Evolutionary conservation across 1,140 invertebrate genomes (phyloP), one percentile per base, ranked within the genome.

Genomic region (Brachionus calyciflorus): DNA sequence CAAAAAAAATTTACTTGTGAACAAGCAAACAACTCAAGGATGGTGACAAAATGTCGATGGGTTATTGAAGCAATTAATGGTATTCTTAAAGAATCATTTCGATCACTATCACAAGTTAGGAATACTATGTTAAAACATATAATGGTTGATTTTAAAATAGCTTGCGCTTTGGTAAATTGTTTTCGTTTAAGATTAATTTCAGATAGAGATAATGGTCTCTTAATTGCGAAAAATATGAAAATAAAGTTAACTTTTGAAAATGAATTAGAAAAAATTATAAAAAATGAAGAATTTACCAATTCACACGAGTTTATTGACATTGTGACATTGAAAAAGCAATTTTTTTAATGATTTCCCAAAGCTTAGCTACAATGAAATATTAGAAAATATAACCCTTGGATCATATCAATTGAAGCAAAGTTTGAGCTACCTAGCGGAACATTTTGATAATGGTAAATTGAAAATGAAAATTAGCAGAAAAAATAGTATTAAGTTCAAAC

Each of bases 1-100:
- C 26, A 55, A 55, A 55, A 55, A 55, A 2, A 55, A 55, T 30
- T 55, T 28, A 55, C 26, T 55, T 55, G 53, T 55, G 24, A 55
- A 55, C 26, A 55, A 30, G 26, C 53, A 3, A 55, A 55, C 10
- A 55, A 55, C 28, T 55, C 26, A 28, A 28, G 26, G 14, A 30
- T 55, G 24, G 53, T 55, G 30, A 55, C 53, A 55, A 55, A 55
- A 55, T 55, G 26, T 30, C 24, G 53, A 28, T 55, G 53, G 24
- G 53, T 30, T 4, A 30, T 28, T 28, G 53, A 55, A 28, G 53
- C 53, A 28, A 55, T 55, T 28, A 55, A 55, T 55, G 53, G 53
- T 10, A 55, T 55, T 28, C 28, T 30, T 28, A 55, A 55, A 30
- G 26, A 55, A 55, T 30, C 53, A n/a, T 55, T 55, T 12, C 53